Evolutionary conservation across 2,113 vertebrate genomes (phyloP), one percentile per base, ranked within the genome.

Genomic region (Ageneiosus marmoratus): DNA sequence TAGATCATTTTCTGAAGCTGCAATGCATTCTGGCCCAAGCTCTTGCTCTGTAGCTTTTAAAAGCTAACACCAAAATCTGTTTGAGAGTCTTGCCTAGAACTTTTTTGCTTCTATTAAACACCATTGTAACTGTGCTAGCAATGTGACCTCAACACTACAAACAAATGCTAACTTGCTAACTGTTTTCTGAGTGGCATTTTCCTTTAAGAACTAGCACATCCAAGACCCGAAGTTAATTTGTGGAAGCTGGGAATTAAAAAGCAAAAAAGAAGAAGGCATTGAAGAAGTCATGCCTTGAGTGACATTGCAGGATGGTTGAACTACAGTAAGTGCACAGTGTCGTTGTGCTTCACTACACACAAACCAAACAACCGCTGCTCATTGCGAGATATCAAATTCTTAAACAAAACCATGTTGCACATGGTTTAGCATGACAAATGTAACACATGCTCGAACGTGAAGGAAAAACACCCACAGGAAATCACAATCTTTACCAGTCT

Each of bases 361-460:
- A 65, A 53, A 62, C 56, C 29, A 63, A 63, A 60, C 27, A 18
- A 58, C 46, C 22, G 55, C 80, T 15, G 69, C 44, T 74, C 29
- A 12, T 56, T 34, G 37, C 13, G 29, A 48, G 41, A 63, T 46
- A 53, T 24, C 22, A 18, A 60, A 51, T 46, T 69, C 75, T 70
- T 78, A 83, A 70, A 69, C 82, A 75, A 51, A 62, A 46, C 16
- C 46, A 18, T 75, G 70, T 63, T 62, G 56, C 41, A 75, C 80
- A 72, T 58, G 53, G 50, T 48, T 70, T 78, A 27, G 34, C 50
- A 1, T 69, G 50, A 44, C 50, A 77, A 67, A 83, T 37, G 22
- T 12, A 76, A 55, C 29, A 46, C 56, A 65, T 70, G 55, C 70
- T 75, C 10, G 50, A 53, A 63, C 62, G 72, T 63, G 72, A 65